Conservation (phyloP, 1,140 invertebrate species). For the Pseudomyrmex gracilis region DNA sequence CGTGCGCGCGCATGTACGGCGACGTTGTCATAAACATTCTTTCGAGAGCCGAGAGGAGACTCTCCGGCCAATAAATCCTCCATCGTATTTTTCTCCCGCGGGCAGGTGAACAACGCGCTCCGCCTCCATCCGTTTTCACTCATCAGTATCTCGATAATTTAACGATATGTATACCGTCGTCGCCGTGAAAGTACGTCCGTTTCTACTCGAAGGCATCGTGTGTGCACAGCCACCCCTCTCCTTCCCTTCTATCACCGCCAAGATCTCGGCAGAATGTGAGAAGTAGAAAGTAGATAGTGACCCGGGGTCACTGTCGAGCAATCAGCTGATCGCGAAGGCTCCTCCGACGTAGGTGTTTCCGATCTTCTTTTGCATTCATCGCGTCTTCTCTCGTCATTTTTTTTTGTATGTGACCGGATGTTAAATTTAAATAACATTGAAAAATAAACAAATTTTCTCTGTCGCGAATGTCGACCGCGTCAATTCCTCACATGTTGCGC, state of each 20-base stretch:
- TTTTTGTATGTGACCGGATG: not conserved
- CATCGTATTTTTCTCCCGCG: slow-evolving; percentile 37
- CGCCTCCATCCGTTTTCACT: slow-evolving; percentile 74
- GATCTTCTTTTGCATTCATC: slow-evolving; percentile 12
- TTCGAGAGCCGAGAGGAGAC: not conserved
- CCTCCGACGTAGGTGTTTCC: slow-evolving; percentile 2
- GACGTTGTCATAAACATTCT: slow-evolving; percentile 39
- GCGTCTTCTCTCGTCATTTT: slow-evolving; percentile 30
- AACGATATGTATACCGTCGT: slow-evolving; percentile 56
- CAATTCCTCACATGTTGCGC: not conserved
- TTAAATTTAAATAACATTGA: not conserved
- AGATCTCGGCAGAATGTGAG: slow-evolving; percentile 75
- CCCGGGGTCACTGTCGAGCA: slow-evolving; percentile 74
- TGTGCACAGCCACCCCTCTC: slow-evolving; percentile 26
- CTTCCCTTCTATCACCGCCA: slow-evolving; percentile 61
- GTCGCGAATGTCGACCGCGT: not conserved
- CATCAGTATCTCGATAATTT: slow-evolving; percentile 64
- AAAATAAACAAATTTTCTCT: slow-evolving; percentile 18
- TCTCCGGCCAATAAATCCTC: slow-evolving; percentile 45
- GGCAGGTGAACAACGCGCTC: slow-evolving; percentile 56
- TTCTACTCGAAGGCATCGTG: slow-evolving; percentile 52
- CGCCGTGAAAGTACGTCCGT: slow-evolving; percentile 76
- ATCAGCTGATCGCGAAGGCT: slow-evolving; percentile 72
- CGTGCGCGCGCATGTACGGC: no score
- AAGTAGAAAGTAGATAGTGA: slow-evolving; percentile 82